Evolutionary conservation across 1,140 invertebrate genomes (phyloP).

Genomic region (Eubasilissa regina): DNA sequence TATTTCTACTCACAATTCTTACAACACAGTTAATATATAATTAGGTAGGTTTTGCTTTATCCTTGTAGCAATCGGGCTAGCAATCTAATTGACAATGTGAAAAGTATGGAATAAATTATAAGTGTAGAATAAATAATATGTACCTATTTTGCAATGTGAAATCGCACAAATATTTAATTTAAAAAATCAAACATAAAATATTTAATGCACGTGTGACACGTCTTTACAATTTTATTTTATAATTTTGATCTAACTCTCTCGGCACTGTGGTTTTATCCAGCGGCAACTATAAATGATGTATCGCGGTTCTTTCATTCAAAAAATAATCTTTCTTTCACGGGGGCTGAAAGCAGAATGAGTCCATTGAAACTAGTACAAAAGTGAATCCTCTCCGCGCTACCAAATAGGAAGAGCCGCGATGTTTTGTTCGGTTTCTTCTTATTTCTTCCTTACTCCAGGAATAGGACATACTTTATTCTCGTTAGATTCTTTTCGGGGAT

Average conservation of each 20-base stretch:
- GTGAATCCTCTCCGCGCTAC: constrained; percentile 45
- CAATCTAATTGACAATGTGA: no score
- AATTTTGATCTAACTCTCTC: neutral
- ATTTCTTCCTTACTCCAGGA: constrained; percentile 32
- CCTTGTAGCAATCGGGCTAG: no score
- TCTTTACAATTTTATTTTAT: neutral
- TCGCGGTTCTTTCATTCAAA: constrained; percentile 38
- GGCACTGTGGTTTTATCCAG: neutral
- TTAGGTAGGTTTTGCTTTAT: no score
- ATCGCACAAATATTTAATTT: no score
- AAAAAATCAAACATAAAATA: no score
- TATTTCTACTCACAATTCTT: no score
- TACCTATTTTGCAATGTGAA: no score
- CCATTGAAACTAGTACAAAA: constrained; percentile 52
- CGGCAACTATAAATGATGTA: constrained; percentile 45
- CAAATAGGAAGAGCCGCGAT: constrained; percentile 42
- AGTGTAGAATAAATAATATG: no score
- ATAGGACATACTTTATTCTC: constrained; percentile 27
- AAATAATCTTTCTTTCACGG: constrained; percentile 36
- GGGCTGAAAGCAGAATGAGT: constrained; percentile 46
- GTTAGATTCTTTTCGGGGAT: constrained; percentile 21
- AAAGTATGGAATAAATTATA: no score
- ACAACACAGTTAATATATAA: no score
- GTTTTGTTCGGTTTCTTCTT: constrained; percentile 43
- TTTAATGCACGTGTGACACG: no score